Evolutionary conservation across 2,113 vertebrate species (phyloP).

Genomic region (Eonycteris spelaea): DNA sequence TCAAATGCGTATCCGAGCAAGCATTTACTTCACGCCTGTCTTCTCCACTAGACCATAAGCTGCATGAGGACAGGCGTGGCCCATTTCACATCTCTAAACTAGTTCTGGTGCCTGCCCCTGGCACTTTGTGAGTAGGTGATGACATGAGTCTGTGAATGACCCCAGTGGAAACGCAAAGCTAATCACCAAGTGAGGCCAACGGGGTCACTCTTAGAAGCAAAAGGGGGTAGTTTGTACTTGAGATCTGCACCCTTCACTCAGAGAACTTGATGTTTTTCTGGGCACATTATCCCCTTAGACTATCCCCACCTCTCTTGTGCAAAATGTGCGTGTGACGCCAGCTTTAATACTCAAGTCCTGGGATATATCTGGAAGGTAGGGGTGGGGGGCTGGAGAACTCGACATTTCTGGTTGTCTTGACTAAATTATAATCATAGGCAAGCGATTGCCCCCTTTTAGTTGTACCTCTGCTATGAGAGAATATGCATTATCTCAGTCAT

Average conservation of each 20-base stretch:
- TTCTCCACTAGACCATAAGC: accelerated
- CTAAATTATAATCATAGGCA: not conserved
- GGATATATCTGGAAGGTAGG: not conserved
- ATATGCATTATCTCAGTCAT: not conserved
- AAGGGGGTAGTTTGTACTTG: not conserved
- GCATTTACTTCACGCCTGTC: not conserved
- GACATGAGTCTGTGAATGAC: not conserved
- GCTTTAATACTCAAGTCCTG: not conserved
- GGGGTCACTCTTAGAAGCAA: not conserved
- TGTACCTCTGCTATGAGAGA: not conserved
- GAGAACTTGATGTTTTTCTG: not conserved
- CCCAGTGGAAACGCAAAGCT: not conserved
- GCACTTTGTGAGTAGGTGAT: not conserved
- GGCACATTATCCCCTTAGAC: not conserved
- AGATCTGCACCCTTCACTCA: not conserved
- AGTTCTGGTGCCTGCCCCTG: accelerated
- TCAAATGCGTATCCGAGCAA: not conserved
- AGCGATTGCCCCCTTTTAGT: not conserved
- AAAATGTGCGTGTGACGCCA: accelerated
- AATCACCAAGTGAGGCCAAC: not conserved
- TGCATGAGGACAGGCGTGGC: not conserved
- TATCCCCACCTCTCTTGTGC: too few species aligned
- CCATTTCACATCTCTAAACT: not conserved
- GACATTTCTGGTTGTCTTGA: not conserved
- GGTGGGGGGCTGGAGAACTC: accelerated